Base-by-base conservation (phyloP, 1,140 invertebrate species). In the Drosophila grimshawi region DNA sequence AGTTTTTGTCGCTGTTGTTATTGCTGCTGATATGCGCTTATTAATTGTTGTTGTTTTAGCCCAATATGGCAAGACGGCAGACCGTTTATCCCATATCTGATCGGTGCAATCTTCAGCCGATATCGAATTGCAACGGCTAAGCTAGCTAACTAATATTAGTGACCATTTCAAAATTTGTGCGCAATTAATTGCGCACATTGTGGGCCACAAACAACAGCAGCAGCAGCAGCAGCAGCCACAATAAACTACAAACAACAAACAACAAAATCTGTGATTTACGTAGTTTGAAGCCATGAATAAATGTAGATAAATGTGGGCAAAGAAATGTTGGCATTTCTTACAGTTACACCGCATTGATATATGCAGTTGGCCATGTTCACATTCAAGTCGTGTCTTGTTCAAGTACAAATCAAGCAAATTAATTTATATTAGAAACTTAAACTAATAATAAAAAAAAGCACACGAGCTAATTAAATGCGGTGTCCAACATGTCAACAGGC, bases 171-270 rank as follows among this genome's bases (percentile, higher is more conserved):
- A 77, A 78, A 82, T 76, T 75, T 59, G 62, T 81, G 80, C 74
- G 69, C 49, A 86, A 74, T 82, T 86, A 86, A 86, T 86, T 86
- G 83, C 82, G 83, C 83, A 86, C 88, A 86, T 86, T 81, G 73
- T 52, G 73, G 30, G 11, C 53, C 59, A 71, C 19, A 19, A 68
- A 78, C 70, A 76, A 63, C 6, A 27, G 4, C 3, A 27, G 2
- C 37, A 10, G 19, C 19, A 19, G 19, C 19, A 19, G 19, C 19
- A 19, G 19, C 19, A 19, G 19, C 19, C 19, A 19, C 19, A 19
- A 19, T 19, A 19, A 19, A 19, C 19, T 19, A 19, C 19, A 19
- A 19, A 39, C 37, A 39, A 39, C 37, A 39, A 39, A 39, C 37
- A 10, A 19, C 8, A 29, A 29, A 33, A 32, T 5, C 80, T 63